These are phyloP conservation scores for Pelobates cultripes DNA, from an alignment of 2,797 vertebrate species.

Conservation along the genomic window DNA sequence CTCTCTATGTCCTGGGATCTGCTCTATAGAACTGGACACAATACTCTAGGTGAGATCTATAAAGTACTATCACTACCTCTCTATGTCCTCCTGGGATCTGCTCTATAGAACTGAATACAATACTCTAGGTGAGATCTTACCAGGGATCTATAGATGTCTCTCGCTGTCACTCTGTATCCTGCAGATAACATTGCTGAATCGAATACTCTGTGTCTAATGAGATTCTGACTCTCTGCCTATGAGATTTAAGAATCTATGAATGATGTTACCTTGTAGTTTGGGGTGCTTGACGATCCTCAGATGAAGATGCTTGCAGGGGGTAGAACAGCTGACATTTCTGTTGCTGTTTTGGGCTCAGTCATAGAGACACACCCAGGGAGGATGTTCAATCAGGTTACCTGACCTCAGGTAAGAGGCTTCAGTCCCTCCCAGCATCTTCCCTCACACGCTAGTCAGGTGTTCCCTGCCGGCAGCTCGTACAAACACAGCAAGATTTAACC, in stretches of 20 bases:
- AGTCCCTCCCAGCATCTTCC: not conserved
- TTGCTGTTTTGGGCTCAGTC: not conserved
- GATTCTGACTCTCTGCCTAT: too few species aligned
- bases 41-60: too few species aligned
- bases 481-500: not conserved
- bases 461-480: not conserved
- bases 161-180: too few species aligned
- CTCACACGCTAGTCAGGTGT: not conserved
- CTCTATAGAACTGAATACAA: too few species aligned
- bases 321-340: slow-evolving; percentile 25
- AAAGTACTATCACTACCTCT: too few species aligned
- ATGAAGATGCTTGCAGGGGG: slow-evolving; percentile 10
- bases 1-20: too few species aligned
- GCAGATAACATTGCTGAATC: too few species aligned
- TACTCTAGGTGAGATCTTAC: too few species aligned
- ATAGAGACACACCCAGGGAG: slow-evolving; percentile 8
- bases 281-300: not conserved
- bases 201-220: too few species aligned
- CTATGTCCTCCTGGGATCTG: too few species aligned
- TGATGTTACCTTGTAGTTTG: slow-evolving; percentile 2
- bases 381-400: slow-evolving; percentile 50
- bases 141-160: too few species aligned
- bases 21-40: too few species aligned
- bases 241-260: not conserved
- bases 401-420: slow-evolving; percentile 47